Percentiles rank a stretch among this genome's conserved stretches.
These are phyloP conservation scores for Syrista parreyssii DNA, from an alignment of 2,888 invertebrate genomes.

Conservation along the genomic window DNA sequence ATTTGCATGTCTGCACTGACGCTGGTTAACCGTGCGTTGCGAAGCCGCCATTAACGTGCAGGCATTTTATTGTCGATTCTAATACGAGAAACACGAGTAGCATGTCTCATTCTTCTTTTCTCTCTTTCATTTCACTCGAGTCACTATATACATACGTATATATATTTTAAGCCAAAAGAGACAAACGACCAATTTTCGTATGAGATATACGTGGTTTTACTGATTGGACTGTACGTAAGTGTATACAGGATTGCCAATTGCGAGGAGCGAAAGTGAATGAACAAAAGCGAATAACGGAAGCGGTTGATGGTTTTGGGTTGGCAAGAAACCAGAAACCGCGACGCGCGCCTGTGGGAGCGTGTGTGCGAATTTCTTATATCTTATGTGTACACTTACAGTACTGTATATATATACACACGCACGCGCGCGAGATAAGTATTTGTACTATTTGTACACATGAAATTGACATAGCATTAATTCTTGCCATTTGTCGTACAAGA, in stretches of 20 bases:
- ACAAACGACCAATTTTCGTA: not conserved
- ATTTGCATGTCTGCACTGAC: constrained; percentile 34
- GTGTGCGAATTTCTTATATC: not conserved
- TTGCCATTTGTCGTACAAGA: not conserved
- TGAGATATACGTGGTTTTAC: not conserved
- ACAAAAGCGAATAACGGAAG: constrained; percentile 17
- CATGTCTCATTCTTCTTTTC: not conserved
- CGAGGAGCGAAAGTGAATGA: constrained; percentile 14
- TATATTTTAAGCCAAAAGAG: too few species aligned
- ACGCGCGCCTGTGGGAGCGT: not conserved
- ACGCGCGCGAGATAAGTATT: too few species aligned
- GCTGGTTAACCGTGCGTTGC: constrained; percentile 50
- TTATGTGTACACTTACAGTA: too few species aligned
- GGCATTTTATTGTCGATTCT: not conserved
- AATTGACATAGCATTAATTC: not conserved
- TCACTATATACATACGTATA: too few species aligned
- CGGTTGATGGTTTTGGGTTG: not conserved
- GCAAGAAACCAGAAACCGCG: not conserved
- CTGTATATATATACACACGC: not conserved
- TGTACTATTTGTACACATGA: too few species aligned
- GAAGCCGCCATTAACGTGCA: constrained; percentile 2
- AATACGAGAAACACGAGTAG: not conserved
- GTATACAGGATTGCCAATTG: not conserved
- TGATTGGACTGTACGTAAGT: not conserved
- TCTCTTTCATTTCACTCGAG: constrained; percentile 10